Evolutionary conservation across 1,140 invertebrate genomes (phyloP).

Genomic region (Streblospio benedicti): DNA sequence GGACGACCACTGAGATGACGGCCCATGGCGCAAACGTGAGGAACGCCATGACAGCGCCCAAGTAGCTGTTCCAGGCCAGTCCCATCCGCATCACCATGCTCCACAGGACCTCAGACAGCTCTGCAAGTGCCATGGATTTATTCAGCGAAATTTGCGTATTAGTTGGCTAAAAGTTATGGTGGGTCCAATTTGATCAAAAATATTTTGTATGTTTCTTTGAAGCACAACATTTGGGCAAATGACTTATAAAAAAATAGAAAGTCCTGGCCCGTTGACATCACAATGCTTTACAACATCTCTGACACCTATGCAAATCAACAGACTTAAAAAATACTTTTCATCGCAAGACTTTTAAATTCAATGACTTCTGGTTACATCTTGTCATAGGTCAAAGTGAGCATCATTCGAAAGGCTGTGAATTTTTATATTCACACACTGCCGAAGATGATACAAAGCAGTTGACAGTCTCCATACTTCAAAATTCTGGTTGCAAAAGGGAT

Average conservation of each 20-base stretch:
- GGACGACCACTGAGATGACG: conserved; percentile 71
- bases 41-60: conserved; percentile 22
- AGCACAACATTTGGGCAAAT: neutral
- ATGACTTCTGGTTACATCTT: too few relatives aligned
- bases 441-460: conserved; percentile 92
- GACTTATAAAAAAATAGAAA: neutral
- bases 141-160: neutral
- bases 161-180: neutral
- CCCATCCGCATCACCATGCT: conserved; percentile 80
- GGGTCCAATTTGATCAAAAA: neutral
- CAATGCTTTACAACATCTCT: neutral
- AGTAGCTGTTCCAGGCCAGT: conserved; percentile 56
- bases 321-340: too few relatives aligned
- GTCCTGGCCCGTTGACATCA: neutral
- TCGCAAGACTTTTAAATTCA: too few relatives aligned
- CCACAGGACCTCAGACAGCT: conserved; percentile 96
- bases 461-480: conserved; percentile 97
- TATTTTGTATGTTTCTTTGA: neutral
- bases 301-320: too few relatives aligned
- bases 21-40: conserved; percentile 74
- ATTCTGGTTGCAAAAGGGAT: conserved; percentile 75
- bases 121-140: too few relatives aligned
- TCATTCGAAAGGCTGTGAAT: neutral
- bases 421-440: conserved; percentile 65
- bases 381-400: neutral